A percentile compares a stretch with the other conserved stretches of the same genome.
Evolutionary conservation across 1,140 invertebrate species (phyloP).

Genomic region (Orchesella cincta): DNA sequence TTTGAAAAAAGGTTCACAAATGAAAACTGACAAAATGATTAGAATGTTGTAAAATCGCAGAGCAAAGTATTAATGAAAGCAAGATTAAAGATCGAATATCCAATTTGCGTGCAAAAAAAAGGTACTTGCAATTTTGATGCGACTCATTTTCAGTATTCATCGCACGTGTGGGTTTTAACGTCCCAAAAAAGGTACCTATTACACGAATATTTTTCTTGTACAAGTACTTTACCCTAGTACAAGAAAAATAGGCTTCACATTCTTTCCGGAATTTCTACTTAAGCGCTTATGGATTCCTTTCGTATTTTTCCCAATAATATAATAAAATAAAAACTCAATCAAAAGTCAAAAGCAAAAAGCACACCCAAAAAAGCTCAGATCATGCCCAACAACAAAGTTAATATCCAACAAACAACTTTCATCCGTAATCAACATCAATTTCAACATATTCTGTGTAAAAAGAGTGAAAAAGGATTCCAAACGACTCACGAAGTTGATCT

Average conservation of each 20-base stretch:
- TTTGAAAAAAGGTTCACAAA: background rate
- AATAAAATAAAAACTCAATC: conserved; percentile 11
- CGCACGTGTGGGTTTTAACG: background rate
- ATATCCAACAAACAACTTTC: conserved; percentile 1
- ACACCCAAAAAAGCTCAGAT: too few relatives aligned
- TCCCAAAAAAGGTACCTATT: background rate
- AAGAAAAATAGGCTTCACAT: background rate
- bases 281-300: too few relatives aligned
- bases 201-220: background rate
- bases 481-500: conserved; percentile 8
- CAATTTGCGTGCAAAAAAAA: background rate
- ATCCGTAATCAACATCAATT: background rate
- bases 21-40: background rate
- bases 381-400: too few relatives aligned
- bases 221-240: background rate
- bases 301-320: background rate
- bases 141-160: background rate
- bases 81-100: background rate
- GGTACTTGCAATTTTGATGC: background rate
- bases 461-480: conserved; percentile 9
- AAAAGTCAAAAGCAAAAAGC: background rate
- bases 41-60: background rate
- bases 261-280: conserved; percentile 16
- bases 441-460: background rate
- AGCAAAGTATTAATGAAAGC: background rate